Conservation (phyloP, 53 echinoderm and acorn worm species). For the Echinarachnius parma region DNA sequence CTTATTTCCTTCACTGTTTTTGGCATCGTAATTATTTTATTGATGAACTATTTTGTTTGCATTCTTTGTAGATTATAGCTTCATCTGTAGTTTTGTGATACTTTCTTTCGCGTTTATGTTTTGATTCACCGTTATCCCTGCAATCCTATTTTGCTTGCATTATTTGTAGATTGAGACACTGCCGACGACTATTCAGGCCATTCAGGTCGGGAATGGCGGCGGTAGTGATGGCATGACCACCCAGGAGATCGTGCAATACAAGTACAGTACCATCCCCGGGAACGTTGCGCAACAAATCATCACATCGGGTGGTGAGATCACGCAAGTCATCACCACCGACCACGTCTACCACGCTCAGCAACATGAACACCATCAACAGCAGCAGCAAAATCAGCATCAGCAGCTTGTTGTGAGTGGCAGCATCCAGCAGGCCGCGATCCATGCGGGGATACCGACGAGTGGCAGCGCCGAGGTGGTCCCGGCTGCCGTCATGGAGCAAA, state of each 20-base stretch:
- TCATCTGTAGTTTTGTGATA: too few species aligned
- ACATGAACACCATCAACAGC: conserved; percentile 24
- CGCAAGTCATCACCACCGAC: conserved; percentile 23
- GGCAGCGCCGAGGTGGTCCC: conserved; percentile 9
- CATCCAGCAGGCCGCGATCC: conserved; percentile 57
- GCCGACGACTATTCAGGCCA: conserved; percentile 30
- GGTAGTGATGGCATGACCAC: conserved; percentile 13
- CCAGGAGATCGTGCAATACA: conserved; percentile 33
- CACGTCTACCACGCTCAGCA: conserved; percentile 30
- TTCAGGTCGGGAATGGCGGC: too few species aligned
- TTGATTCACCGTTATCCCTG: not conserved
- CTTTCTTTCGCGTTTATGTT: not conserved
- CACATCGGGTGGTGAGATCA: conserved; percentile 6
- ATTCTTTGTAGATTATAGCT: too few species aligned
- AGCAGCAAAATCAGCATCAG: conserved; percentile 21
- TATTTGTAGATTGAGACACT: not conserved
- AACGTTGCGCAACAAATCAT: conserved; percentile 1
- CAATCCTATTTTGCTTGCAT: not conserved
- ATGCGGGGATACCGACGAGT: conserved; percentile 42
- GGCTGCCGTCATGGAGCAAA: conserved; percentile 26
- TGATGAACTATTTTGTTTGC: too few species aligned
- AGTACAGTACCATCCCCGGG: not conserved
- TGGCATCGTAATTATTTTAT: too few species aligned
- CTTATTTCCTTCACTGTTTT: too few species aligned
- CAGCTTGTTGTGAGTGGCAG: conserved; percentile 26